These are phyloP conservation scores for Rhombomys opimus DNA, from an alignment of 2,113 vertebrate genomes.

Conservation along the genomic window DNA sequence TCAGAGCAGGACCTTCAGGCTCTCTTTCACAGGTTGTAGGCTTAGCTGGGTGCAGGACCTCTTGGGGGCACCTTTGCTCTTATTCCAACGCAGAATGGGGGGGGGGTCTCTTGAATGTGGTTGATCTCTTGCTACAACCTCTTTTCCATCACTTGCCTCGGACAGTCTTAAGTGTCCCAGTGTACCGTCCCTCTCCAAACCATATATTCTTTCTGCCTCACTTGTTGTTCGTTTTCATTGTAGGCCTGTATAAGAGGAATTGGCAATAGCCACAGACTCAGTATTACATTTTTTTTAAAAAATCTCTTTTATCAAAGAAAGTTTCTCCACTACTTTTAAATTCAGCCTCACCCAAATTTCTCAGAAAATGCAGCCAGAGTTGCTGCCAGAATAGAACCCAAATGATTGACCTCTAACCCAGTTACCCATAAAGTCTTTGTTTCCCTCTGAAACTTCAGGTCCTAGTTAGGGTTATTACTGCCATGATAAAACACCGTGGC, in stretches of 20 bases:
- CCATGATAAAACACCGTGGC: not conserved
- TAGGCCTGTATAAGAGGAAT: not conserved
- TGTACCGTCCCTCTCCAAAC: not conserved
- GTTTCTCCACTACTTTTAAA: not conserved
- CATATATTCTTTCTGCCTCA: not conserved
- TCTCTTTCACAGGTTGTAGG: not conserved
- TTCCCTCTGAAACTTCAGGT: not conserved
- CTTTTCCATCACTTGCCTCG: not conserved
- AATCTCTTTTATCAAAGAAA: not conserved
- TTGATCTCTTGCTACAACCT: not conserved
- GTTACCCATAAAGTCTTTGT: not conserved
- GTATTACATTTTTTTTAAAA: no score
- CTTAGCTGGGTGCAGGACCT: no score
- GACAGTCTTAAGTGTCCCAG: not conserved
- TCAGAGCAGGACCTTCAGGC: not conserved
- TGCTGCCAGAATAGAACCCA: not conserved
- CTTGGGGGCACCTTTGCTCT: not conserved
- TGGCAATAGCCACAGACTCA: not conserved
- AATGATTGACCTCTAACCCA: not conserved
- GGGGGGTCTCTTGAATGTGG: no score
- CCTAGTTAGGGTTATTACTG: not conserved
- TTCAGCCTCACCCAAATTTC: not conserved
- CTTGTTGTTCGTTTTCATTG: not conserved
- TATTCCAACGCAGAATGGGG: not conserved
- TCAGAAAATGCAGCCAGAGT: not conserved